Evolutionary conservation across 2,113 vertebrate genomes (phyloP), one percentile per base, ranked within the genome.

Genomic region (Psittacula cyanocephala): DNA sequence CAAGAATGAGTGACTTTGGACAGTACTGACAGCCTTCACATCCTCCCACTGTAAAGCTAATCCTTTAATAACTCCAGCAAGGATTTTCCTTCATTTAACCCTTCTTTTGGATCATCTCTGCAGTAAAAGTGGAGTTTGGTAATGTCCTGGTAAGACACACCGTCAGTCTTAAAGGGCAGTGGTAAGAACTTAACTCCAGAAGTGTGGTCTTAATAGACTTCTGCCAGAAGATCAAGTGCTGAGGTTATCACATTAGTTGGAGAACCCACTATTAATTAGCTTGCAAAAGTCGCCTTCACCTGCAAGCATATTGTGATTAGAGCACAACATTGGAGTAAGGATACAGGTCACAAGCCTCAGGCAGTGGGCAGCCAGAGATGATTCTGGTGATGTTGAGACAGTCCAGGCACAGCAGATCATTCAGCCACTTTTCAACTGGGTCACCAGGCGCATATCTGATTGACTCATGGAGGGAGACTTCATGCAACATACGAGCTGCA

Each of bases 291-390:
- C 37, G 43, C 55, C 33, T 49, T 13, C 44, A 22, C 46, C 69
- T 41, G 6, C 24, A 77, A n/a, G 18, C 7, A 35, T 15, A 55
- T 59, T 69, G 37, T 44, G 33, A 60, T 33, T 44, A 89, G 33
- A 29, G 31, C 22, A 64, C 28, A 49, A 5, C 20, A 10, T 2
- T 0, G 6, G 35, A 18, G 62, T 4, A 35, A 99, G 99, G 99
- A 99, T 99, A 99, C 99, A 99, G 98, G 79, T 99, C 98, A 57
- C 99, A 99, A 22, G 97, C 97, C 93, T 99, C 99, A 1, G 99
- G 99, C n/a, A 99, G 94, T 0, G 99, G 99, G 97, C 99, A 99
- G 91, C 99, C 99, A 0, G 99, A 99, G 81, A 99, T 97, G 47
- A 99, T 99, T 60, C 99, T 98, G 70, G 99, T 99, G 70, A 99